These are phyloP conservation scores for Meliscaeva auricollis DNA, from an alignment of 2,888 invertebrate genomes.

Conservation along the genomic window DNA sequence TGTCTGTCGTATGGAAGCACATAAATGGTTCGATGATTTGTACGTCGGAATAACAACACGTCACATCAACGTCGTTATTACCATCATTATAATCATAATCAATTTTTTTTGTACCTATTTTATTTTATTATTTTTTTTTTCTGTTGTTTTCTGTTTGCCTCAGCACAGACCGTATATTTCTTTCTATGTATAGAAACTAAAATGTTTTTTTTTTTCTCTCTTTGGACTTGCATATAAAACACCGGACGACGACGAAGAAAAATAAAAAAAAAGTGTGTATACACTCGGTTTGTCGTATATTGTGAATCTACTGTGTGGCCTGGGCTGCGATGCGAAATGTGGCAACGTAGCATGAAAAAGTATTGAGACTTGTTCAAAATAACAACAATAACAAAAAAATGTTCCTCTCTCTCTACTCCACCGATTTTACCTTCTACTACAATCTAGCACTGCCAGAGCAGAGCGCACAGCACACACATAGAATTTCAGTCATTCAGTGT, in stretches of 20 bases:
- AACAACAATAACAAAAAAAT: constrained; percentile 70
- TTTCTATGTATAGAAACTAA: constrained; percentile 37
- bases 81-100: constrained; percentile 70
- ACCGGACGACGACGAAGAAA: constrained; percentile 36
- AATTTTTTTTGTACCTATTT: constrained; percentile 37
- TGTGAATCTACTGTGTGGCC: constrained; percentile 12
- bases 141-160: constrained; percentile 38
- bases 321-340: constrained; percentile 45
- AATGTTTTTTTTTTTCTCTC: constrained; percentile 13
- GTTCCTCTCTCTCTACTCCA: constrained; percentile 18
- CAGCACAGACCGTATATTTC: constrained; percentile 28
- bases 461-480: constrained; percentile 20
- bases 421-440: background rate
- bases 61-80: constrained; percentile 75
- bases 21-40: constrained; percentile 72
- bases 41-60: constrained; percentile 72
- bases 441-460: no score
- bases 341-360: constrained; percentile 59
- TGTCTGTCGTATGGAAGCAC: constrained; percentile 30
- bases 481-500: constrained; percentile 64
- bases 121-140: constrained; percentile 32
- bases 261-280: constrained; percentile 20
- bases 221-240: constrained; percentile 28
- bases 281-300: constrained; percentile 10
- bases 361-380: constrained; percentile 58